phyloP scores from a whole-genome alignment of 2,888 invertebrate species.

The Drosophila cyrtoloma region DNA sequence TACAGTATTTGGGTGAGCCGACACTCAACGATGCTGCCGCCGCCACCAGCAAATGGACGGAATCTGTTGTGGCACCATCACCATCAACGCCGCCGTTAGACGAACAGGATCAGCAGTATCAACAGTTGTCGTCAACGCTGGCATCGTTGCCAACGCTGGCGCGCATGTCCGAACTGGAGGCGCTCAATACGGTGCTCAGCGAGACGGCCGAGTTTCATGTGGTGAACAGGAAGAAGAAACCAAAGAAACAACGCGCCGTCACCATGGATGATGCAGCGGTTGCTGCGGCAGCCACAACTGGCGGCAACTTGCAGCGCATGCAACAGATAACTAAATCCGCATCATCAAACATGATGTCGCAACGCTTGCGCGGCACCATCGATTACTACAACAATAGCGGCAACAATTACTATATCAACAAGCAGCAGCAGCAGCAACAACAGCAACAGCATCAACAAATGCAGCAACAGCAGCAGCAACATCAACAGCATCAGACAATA shows the following conservation, averaged over 20 bases:
- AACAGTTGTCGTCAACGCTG: constrained; percentile 9
- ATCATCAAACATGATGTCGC: constrained; percentile 72
- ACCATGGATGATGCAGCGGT: constrained; percentile 74
- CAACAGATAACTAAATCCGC: constrained; percentile 79
- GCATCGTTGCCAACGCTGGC: constrained; percentile 55
- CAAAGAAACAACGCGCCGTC: constrained; percentile 87
- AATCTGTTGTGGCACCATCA: constrained; percentile 5
- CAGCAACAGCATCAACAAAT: constrained; percentile 28
- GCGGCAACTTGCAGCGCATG: constrained; percentile 78
- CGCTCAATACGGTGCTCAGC: constrained; percentile 81
- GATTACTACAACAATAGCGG: constrained; percentile 40
- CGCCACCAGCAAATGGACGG: constrained; percentile 22
- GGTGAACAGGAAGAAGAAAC: constrained; percentile 93
- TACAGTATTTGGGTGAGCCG: constrained; percentile 85
- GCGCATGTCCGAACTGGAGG: constrained; percentile 80
- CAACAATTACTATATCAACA: constrained; percentile 20
- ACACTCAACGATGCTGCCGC: constrained; percentile 3
- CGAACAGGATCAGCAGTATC: constrained; percentile 9
- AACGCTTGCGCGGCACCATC: constrained; percentile 35
- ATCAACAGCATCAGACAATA: constrained; percentile 38
- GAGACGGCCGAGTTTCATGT: constrained; percentile 92
- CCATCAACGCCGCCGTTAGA: constrained; percentile 28
- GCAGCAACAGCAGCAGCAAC: constrained; percentile 39
- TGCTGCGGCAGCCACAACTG: constrained; percentile 61
- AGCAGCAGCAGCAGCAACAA: constrained; percentile 24